phyloP scores from a whole-genome alignment of 37 sponge, comb jelly and placozoan genomes.

The Petrosia ficiformis region DNA sequence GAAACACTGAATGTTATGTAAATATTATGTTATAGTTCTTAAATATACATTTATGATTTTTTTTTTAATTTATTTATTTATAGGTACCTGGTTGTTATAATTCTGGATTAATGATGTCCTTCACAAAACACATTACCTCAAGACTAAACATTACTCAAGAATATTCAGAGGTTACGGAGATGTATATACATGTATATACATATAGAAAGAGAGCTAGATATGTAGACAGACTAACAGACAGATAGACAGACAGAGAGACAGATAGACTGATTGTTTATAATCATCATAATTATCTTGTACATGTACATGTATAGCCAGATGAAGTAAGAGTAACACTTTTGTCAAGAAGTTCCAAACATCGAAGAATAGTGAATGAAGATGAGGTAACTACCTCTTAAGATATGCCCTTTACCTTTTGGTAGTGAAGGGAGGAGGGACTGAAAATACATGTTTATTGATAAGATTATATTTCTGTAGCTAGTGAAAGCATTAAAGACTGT shows the following conservation, averaged over 20 bases:
- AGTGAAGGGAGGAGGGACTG: too few relatives aligned
- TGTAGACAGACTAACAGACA: conserved; percentile 1
- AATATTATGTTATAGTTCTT: background rate
- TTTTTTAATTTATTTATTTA: background rate
- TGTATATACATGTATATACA: background rate
- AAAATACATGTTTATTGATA: too few relatives aligned
- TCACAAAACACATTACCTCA: conserved; percentile 56
- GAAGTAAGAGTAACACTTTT: conserved; percentile 78
- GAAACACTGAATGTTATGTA: too few relatives aligned
- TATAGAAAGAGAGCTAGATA: conserved; percentile 1
- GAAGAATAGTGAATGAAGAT: conserved; percentile 79
- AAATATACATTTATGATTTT: background rate
- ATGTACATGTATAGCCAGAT: conserved; percentile 1
- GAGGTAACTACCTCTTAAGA: too few relatives aligned
- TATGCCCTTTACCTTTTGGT: too few relatives aligned
- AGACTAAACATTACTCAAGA: conserved; percentile 56
- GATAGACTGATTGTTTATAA: conserved; percentile 14
- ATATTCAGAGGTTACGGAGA: conserved; percentile 11
- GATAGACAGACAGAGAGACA: conserved; percentile 10
- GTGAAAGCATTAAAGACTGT: conserved; percentile 61
- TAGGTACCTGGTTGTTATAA: conserved; percentile 67
- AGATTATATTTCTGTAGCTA: conserved; percentile 28
- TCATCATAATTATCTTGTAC: background rate
- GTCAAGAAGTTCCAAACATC: conserved; percentile 62
- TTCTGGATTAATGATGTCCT: conserved; percentile 84